A percentile compares a stretch with the other conserved stretches of the same genome.
Conservation (phyloP, 2,797 vertebrate species). For the Anabas testudineus region DNA sequence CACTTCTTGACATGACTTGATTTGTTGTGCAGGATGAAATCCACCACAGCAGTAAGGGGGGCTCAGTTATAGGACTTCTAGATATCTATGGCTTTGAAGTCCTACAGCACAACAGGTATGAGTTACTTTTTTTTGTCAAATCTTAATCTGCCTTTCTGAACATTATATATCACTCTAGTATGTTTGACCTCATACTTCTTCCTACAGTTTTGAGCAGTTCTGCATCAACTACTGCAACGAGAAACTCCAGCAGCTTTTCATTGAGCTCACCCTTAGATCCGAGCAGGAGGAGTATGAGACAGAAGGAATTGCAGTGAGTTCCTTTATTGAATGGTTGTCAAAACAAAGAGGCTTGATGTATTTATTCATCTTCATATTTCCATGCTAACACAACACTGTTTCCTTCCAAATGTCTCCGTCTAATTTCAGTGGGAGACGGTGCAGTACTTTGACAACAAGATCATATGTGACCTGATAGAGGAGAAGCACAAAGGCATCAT, state of each 20-base stretch:
- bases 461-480: conserved; percentile 98
- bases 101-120: conserved; percentile 96
- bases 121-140: background rate
- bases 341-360: conserved; percentile 6
- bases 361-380: conserved; percentile 5
- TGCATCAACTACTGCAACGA: conserved; percentile 99
- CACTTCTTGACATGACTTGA: conserved; percentile 5
- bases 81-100: conserved; percentile 99
- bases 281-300: conserved; percentile 95
- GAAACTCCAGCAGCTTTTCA: conserved; percentile 97
- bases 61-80: conserved; percentile 93
- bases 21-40: conserved; percentile 85
- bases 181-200: background rate
- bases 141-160: background rate
- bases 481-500: conserved; percentile 99
- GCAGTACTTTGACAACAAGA: conserved; percentile 98
- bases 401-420: background rate
- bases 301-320: conserved; percentile 93
- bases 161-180: background rate
- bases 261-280: conserved; percentile 93
- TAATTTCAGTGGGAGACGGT: conserved; percentile 93
- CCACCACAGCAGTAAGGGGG: conserved; percentile 87
- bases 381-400: conserved; percentile 5
- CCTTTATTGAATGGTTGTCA: background rate
- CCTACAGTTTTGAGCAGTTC: conserved; percentile 95